Percentiles rank a stretch among this genome's conserved stretches.
Evolutionary conservation across 1,140 invertebrate genomes (phyloP).

Genomic region (Drosophila repletoides): DNA sequence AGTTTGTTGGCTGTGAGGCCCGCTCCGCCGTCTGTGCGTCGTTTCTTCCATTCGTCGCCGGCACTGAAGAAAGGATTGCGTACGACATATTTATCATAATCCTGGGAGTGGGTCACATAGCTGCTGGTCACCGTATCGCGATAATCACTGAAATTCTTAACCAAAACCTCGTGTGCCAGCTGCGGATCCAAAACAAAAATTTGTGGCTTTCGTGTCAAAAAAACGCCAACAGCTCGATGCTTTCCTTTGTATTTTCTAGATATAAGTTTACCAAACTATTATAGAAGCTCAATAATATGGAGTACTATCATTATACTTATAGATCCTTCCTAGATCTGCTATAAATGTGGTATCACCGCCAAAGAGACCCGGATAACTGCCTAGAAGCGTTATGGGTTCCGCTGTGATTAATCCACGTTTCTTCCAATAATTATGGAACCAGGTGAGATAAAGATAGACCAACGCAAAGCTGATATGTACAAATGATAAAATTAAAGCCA

Average conservation of each 20-base stretch:
- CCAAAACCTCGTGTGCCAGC: conserved; percentile 83
- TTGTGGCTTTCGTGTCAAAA: conserved; percentile 80
- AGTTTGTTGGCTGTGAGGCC: conserved; percentile 83
- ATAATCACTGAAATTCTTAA: conserved; percentile 83
- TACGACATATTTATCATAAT: conserved; percentile 77
- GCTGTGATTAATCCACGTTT: conserved; percentile 67
- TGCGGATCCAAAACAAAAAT: conserved; percentile 83
- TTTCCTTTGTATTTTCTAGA: conserved; percentile 65
- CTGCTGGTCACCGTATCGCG: conserved; percentile 69
- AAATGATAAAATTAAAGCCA: conserved; percentile 21
- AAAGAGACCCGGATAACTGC: conserved; percentile 82
- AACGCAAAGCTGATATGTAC: conserved; percentile 35
- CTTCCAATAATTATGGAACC: conserved; percentile 77
- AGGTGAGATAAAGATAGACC: conserved; percentile 77
- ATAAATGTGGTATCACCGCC: conserved; percentile 44
- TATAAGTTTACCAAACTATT: too few relatives aligned
- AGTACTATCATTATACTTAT: conserved; percentile 54
- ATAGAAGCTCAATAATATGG: too few relatives aligned
- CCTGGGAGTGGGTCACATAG: conserved; percentile 49
- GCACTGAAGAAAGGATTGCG: conserved; percentile 83
- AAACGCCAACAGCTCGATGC: conserved; percentile 79
- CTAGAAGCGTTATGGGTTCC: conserved; percentile 65
- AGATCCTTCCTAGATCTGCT: conserved; percentile 60
- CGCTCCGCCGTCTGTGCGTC: conserved; percentile 83
- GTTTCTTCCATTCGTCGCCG: conserved; percentile 84